phyloP scores from a whole-genome alignment of 2,888 invertebrate genomes.

The Hydrotaea diabolus region DNA sequence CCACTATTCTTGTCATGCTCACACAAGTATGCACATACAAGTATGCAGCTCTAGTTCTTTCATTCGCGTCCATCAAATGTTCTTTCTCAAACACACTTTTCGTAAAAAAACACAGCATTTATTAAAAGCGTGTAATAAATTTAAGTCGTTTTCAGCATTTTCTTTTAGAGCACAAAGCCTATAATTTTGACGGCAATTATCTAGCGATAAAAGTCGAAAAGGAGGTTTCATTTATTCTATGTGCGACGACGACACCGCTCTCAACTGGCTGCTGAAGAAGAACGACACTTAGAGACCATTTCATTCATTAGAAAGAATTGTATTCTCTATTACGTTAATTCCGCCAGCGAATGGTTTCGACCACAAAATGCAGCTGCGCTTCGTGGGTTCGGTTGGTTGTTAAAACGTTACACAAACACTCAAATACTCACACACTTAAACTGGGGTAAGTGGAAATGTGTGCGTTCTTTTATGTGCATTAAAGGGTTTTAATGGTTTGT shows the following conservation, averaged over 20 bases:
- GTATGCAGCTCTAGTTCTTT: slow-evolving; percentile 41
- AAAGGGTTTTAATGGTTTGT: slow-evolving; percentile 51
- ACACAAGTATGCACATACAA: background rate
- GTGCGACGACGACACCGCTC: slow-evolving; percentile 35
- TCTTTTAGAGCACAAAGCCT: slow-evolving; percentile 68
- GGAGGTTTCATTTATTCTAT: slow-evolving; percentile 69
- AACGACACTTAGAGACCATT: slow-evolving; percentile 37
- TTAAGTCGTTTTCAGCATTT: slow-evolving; percentile 67
- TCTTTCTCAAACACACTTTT: slow-evolving; percentile 46
- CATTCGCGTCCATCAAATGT: slow-evolving; percentile 46
- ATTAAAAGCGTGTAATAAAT: slow-evolving; percentile 70
- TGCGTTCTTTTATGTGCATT: slow-evolving; percentile 8
- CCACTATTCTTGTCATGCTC: background rate
- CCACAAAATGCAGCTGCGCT: slow-evolving; percentile 62
- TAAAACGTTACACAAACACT: background rate
- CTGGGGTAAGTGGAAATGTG: background rate
- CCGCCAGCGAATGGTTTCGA: background rate
- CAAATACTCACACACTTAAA: background rate
- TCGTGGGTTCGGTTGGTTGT: slow-evolving; percentile 34
- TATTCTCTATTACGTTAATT: slow-evolving; percentile 28
- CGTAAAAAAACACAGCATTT: slow-evolving; percentile 56
- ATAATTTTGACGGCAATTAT: slow-evolving; percentile 77
- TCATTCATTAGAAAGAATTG: slow-evolving; percentile 61
- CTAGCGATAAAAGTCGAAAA: slow-evolving; percentile 77
- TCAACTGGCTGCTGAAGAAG: slow-evolving; percentile 28